Conservation (phyloP, 2,888 invertebrate species). For the Eurytoma californica region DNA sequence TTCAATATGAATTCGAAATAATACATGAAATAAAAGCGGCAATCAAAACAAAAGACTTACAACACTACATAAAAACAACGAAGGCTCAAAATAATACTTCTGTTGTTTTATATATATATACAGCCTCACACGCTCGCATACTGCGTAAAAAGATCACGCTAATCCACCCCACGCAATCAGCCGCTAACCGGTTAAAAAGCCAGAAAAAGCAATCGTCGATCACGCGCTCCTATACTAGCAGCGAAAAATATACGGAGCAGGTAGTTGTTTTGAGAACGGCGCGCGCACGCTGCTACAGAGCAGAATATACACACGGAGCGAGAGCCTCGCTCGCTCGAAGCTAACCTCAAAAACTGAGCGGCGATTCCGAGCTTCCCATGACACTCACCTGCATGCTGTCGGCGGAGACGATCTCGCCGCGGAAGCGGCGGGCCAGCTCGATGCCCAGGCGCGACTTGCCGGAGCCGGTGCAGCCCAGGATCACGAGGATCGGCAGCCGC, state of each 20-base stretch:
- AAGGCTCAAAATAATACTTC: too few species aligned
- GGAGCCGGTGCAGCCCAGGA: slow-evolving; percentile 96
- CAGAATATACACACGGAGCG: background rate
- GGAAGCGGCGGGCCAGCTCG: slow-evolving; percentile 90
- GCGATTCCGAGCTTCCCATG: background rate
- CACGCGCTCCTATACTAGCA: background rate
- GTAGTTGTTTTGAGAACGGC: slow-evolving; percentile 8
- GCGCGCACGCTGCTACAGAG: background rate
- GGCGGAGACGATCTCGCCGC: slow-evolving; percentile 96
- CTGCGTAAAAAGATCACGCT: background rate
- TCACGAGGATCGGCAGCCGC: slow-evolving; percentile 86
- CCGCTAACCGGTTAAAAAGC: background rate
- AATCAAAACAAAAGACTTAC: too few species aligned
- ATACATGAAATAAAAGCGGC: too few species aligned
- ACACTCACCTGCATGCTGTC: slow-evolving; percentile 97
- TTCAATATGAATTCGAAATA: too few species aligned
- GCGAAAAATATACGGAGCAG: background rate
- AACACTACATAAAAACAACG: too few species aligned
- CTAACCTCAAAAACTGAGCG: slow-evolving; percentile 55
- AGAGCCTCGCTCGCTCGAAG: background rate
- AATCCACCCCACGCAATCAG: background rate
- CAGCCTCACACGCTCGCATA: too few species aligned
- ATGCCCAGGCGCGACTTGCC: slow-evolving; percentile 98
- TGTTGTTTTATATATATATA: too few species aligned
- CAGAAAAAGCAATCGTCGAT: background rate